A percentile compares a stretch with the other conserved stretches of the same genome.
Conservation (phyloP, 2,888 invertebrate species). For the Nowickia ferox region DNA sequence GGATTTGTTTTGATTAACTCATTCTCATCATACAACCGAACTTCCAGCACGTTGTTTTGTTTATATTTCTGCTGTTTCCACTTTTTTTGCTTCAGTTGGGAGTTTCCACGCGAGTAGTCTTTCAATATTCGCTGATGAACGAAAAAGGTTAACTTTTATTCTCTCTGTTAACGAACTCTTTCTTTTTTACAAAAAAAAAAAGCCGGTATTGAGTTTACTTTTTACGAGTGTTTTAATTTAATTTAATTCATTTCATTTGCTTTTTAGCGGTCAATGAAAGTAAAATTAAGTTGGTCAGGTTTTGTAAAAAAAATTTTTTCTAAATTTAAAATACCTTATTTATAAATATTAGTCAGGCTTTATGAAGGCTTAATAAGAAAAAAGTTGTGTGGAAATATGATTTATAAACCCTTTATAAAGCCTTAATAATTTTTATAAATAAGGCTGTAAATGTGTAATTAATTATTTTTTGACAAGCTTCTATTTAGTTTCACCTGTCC, state of each 20-base stretch:
- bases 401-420: no score
- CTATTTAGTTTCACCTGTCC: no score
- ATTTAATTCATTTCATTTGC: slow-evolving; percentile 27
- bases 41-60: slow-evolving; percentile 52
- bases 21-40: slow-evolving; percentile 9
- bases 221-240: slow-evolving; percentile 10
- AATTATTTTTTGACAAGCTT: no score
- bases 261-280: slow-evolving; percentile 71
- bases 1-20: slow-evolving; percentile 43
- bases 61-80: slow-evolving; percentile 18
- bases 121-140: slow-evolving; percentile 44
- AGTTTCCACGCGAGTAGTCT: slow-evolving; percentile 54
- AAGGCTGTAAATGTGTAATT: no score
- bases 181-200: slow-evolving; percentile 11
- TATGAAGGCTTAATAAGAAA: no score
- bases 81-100: slow-evolving; percentile 26
- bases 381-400: no score
- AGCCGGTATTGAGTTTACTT: slow-evolving; percentile 57
- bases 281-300: slow-evolving; percentile 65
- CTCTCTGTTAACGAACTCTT: slow-evolving; percentile 26
- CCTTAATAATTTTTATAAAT: no score
- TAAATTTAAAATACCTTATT: no score
- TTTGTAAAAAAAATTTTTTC: slow-evolving; percentile 22
- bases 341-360: no score
- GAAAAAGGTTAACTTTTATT: slow-evolving; percentile 48